Percentiles rank a stretch among this genome's conserved stretches.
phyloP scores from a whole-genome alignment of 2,797 vertebrate species.

The Pelodytes ibericus region DNA sequence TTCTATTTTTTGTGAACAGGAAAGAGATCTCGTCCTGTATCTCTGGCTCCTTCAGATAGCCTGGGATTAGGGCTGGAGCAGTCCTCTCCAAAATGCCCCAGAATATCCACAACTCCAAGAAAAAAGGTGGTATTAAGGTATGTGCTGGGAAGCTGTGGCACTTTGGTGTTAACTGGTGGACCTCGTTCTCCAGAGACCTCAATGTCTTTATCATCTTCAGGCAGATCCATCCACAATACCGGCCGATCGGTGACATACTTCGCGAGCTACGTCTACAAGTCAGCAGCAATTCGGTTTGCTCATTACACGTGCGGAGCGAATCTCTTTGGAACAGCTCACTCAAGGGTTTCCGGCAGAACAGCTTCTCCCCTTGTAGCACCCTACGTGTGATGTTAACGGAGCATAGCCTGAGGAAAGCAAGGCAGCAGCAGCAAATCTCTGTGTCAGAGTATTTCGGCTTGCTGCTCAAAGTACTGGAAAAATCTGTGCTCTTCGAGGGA shows the following conservation, averaged over 20 bases:
- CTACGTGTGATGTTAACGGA: slow-evolving; percentile 77
- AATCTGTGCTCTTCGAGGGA: slow-evolving; percentile 85
- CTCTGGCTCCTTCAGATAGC: slow-evolving; percentile 1
- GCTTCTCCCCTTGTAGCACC: slow-evolving; percentile 77
- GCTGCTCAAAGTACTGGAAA: slow-evolving; percentile 82
- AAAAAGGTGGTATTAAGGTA: slow-evolving; percentile 67
- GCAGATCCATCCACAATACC: slow-evolving; percentile 58
- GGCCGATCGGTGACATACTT: slow-evolving; percentile 67
- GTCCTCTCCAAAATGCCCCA: slow-evolving; percentile 71
- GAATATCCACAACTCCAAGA: slow-evolving; percentile 66
- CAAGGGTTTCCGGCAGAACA: slow-evolving; percentile 75
- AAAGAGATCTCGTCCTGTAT: slow-evolving; percentile 26
- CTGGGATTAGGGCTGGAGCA: slow-evolving; percentile 56
- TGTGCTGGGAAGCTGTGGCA: neutral
- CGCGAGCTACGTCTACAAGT: slow-evolving; percentile 73
- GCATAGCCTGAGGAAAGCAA: slow-evolving; percentile 55
- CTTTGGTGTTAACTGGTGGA: no score
- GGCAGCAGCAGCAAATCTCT: slow-evolving; percentile 57
- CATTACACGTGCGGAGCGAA: slow-evolving; percentile 67
- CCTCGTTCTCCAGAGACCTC: no score
- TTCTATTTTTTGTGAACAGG: neutral
- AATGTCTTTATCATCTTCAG: neutral
- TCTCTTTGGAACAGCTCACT: slow-evolving; percentile 80
- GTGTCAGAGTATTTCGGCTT: slow-evolving; percentile 79
- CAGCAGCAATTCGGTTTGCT: slow-evolving; percentile 64